Evolutionary conservation across 2,797 vertebrate species (phyloP).

Genomic region (Carapus acus): DNA sequence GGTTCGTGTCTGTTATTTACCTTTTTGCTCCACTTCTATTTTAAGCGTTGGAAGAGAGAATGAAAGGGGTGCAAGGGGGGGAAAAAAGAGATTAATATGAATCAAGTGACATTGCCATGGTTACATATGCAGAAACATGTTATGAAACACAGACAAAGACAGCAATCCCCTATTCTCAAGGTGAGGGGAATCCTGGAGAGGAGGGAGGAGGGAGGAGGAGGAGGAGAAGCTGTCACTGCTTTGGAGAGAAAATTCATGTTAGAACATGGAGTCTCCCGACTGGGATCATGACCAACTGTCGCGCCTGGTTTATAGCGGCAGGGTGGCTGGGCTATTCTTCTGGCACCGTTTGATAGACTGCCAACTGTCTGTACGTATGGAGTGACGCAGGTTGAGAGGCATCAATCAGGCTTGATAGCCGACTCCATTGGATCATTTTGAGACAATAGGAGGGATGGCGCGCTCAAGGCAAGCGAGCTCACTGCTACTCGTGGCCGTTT

Average conservation of each 20-base stretch:
- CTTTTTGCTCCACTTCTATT: conserved; percentile 99
- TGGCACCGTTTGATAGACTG: conserved; percentile 1
- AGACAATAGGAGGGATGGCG: background rate
- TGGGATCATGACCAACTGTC: conserved; percentile 6
- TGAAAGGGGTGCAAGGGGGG: conserved; percentile 92
- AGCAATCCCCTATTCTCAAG: conserved; percentile 80
- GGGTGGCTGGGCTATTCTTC: conserved; percentile 48
- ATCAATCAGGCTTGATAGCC: background rate
- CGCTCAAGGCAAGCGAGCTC: too few relatives aligned
- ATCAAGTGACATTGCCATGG: conserved; percentile 92
- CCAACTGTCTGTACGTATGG: background rate
- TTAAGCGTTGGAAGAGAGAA: conserved; percentile 99
- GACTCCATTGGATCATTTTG: background rate
- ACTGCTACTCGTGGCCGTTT: too few relatives aligned
- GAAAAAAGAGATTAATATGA: conserved; percentile 98
- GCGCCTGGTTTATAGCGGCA: conserved; percentile 15
- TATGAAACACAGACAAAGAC: conserved; percentile 86
- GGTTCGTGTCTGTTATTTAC: conserved; percentile 98
- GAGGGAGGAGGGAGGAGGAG: background rate
- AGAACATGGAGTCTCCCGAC: conserved; percentile 60
- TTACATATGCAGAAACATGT: conserved; percentile 89
- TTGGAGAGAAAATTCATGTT: conserved; percentile 76
- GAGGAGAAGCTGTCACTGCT: conserved; percentile 73
- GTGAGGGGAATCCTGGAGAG: conserved; percentile 52
- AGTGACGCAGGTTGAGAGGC: background rate